Percentiles rank a stretch among this genome's conserved stretches.
Conservation (phyloP, 2,113 vertebrate genomes). For the Atrichornis clamosus region DNA sequence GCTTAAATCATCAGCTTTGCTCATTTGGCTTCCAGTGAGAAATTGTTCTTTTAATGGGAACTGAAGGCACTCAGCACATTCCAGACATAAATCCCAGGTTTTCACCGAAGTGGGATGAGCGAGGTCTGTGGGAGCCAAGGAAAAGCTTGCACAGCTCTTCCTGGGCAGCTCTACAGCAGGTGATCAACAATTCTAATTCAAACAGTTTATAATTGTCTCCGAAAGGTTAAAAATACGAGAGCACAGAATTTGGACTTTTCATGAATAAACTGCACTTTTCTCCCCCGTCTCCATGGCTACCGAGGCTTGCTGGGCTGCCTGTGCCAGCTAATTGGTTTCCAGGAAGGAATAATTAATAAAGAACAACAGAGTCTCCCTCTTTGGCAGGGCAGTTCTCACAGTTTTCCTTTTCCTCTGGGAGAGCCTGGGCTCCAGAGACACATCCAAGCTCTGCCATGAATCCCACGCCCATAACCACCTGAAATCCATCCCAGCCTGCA, state of each 20-base stretch:
- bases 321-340: conserved; percentile 41
- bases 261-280: conserved; percentile 34
- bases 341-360: neutral
- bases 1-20: neutral
- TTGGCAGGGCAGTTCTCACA: neutral
- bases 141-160: neutral
- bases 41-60: neutral
- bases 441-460: neutral
- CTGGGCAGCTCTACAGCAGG: conserved; percentile 1
- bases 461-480: fast-evolving
- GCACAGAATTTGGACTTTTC: conserved; percentile 39
- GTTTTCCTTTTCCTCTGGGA: neutral
- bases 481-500: neutral
- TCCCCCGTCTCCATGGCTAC: conserved; percentile 63
- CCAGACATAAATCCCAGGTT: neutral
- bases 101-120: neutral
- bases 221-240: conserved; percentile 30
- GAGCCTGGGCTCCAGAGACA: neutral
- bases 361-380: neutral
- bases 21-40: neutral
- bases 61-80: neutral
- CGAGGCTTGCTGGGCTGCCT: neutral
- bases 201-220: neutral
- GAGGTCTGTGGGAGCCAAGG: neutral
- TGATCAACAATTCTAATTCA: conserved; percentile 25